Base-by-base conservation (phyloP, 2,113 vertebrate species). In the Oryzias melastigma region DNA sequence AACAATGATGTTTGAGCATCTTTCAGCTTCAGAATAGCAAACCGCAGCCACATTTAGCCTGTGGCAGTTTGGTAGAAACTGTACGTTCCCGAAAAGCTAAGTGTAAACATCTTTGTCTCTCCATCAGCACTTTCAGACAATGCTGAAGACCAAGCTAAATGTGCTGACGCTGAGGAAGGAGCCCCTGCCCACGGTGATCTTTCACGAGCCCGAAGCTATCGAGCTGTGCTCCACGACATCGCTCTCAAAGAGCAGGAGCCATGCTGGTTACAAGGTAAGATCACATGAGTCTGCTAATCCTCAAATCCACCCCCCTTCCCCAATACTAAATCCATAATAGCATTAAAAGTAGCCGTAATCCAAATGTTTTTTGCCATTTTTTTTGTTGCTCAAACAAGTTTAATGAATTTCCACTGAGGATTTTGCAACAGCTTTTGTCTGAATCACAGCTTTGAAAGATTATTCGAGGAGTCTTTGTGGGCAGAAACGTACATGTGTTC, bases 81-180 rank as follows among this genome's bases (percentile, higher is more conserved):
- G 7, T 3, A 50, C 22, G 7, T 52, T 60, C 65, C 22, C 51
- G 42, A 66, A 44, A 75, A 80, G 47, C 19, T 14, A 40, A 4
- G 7, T 45, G 24, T 67, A 4, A 59, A 1, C 68, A 16, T 56
- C 24, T 80, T 20, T 71, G 47, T 71, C 49, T 68, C 61, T 73
- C 59, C 88, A 83, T 71, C 84, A 99, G 97, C 96, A 99, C 91
- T 98, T 99, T 88, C 97, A 99, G 93, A 98, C 94, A 86, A 99
- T 99, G 97, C 85, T 99, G 93, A 99, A 99, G 90, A 96, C 95
- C 18, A 99, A 98, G 88, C 58, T 99, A 78, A 99, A 98, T 87
- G 97, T 99, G 88, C 89, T 99, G 81, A 98, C 96, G 42, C 93
- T 99, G 84, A 94, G 93, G 78, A 99, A 99, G 70, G 97, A 99